Percentiles rank a stretch among this genome's conserved stretches.
These are phyloP conservation scores for Lepidochrysops patricia DNA, from an alignment of 2,888 invertebrate genomes.

Conservation along the genomic window DNA sequence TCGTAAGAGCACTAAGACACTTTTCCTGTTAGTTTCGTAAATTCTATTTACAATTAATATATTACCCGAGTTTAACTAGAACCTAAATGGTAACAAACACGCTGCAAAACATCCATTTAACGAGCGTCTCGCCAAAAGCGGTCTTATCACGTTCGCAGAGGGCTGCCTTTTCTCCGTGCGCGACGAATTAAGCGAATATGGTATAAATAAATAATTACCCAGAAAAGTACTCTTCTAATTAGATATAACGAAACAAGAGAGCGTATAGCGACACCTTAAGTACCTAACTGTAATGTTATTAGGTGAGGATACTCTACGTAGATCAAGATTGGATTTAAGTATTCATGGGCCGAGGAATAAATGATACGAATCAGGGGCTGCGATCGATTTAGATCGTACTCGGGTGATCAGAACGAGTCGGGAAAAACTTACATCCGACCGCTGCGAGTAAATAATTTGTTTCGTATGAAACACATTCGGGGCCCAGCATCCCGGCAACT, in stretches of 20 bases:
- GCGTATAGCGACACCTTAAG: slow-evolving; percentile 25
- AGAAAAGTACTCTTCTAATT: slow-evolving; percentile 10
- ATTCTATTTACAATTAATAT: background rate
- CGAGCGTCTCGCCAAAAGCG: background rate
- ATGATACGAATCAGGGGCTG: slow-evolving; percentile 47
- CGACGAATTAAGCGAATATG: background rate
- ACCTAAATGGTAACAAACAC: background rate
- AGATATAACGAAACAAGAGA: slow-evolving; percentile 6
- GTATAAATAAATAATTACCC: slow-evolving; percentile 10
- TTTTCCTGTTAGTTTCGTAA: background rate
- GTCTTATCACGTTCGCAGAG: background rate
- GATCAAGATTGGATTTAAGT: slow-evolving; percentile 56
- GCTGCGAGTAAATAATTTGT: slow-evolving; percentile 16
- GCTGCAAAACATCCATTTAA: background rate
- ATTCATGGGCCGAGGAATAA: slow-evolving; percentile 65
- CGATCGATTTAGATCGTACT: slow-evolving; percentile 53
- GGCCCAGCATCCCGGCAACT: background rate
- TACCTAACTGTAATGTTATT: slow-evolving; percentile 51
- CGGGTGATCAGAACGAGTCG: slow-evolving; percentile 52
- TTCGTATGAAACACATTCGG: slow-evolving; percentile 13
- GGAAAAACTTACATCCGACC: slow-evolving; percentile 23
- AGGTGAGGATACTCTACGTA: slow-evolving; percentile 41
- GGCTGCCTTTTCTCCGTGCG: background rate
- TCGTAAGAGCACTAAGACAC: background rate
- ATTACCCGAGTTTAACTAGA: background rate